Evolutionary conservation across 2,113 vertebrate species (phyloP).

Genomic region (Tapirus terrestris): DNA sequence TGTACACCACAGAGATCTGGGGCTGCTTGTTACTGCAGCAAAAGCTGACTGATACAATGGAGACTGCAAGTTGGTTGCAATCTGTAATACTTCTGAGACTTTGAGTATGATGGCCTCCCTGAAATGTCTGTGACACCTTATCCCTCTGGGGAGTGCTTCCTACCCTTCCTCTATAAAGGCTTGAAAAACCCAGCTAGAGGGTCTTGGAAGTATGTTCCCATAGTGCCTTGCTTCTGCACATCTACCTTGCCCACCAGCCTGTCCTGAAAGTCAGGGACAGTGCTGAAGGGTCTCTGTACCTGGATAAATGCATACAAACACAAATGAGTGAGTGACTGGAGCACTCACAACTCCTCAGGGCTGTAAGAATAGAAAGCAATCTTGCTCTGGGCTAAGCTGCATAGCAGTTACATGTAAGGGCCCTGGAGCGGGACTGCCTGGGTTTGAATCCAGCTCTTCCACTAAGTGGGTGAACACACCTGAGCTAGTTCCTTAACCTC

Average conservation of each 20-base stretch:
- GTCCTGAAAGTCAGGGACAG: not conserved
- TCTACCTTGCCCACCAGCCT: not conserved
- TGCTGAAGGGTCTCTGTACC: not conserved
- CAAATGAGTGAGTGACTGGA: not conserved
- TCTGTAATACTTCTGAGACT: not conserved
- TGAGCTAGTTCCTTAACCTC: not conserved
- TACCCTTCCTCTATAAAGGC: not conserved
- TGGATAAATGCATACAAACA: not conserved
- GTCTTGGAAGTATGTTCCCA: not conserved
- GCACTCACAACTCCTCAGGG: not conserved
- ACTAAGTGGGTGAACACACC: not conserved
- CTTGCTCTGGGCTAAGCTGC: not conserved
- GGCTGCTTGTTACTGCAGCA: not conserved
- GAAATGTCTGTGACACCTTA: not conserved
- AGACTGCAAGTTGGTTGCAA: not conserved
- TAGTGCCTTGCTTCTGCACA: not conserved
- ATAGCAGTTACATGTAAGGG: not conserved
- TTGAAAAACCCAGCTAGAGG: not conserved
- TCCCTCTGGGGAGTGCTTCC: not conserved
- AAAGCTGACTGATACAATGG: not conserved
- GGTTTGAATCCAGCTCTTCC: not conserved
- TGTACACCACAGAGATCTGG: not conserved
- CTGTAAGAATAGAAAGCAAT: not conserved
- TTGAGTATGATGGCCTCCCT: too few relatives aligned
- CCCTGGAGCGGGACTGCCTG: too few relatives aligned